Conservation (phyloP, 2,888 invertebrate species). For the Leptinotarsa rubiginosa region DNA sequence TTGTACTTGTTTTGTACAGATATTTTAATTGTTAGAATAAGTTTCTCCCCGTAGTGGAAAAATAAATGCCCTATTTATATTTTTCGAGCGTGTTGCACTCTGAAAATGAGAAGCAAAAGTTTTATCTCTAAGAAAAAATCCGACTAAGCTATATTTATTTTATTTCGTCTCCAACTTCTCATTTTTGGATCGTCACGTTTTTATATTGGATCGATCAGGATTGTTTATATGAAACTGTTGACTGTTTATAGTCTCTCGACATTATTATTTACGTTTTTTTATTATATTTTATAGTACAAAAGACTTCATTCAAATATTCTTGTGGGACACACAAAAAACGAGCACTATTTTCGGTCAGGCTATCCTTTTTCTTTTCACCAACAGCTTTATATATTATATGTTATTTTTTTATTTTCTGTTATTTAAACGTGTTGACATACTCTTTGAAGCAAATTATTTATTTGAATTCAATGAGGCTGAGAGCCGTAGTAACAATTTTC, state of each 20-base stretch:
- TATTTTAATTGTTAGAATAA: slow-evolving; percentile 51
- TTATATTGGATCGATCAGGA: slow-evolving; percentile 50
- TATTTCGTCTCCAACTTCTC: slow-evolving; percentile 39
- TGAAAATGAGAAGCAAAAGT: slow-evolving; percentile 45
- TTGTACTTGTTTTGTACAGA: slow-evolving; percentile 61
- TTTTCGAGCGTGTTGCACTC: slow-evolving; percentile 48
- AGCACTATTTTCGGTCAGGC: slow-evolving; percentile 41
- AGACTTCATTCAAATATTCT: slow-evolving; percentile 47
- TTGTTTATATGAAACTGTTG: slow-evolving; percentile 47
- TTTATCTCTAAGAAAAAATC: slow-evolving; percentile 22
- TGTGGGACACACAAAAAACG: slow-evolving; percentile 27
- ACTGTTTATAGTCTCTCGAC: slow-evolving; percentile 39
- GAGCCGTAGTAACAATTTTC: neutral
- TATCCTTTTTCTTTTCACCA: slow-evolving; percentile 32
- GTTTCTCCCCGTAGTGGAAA: slow-evolving; percentile 41
- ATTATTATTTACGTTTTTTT: slow-evolving; percentile 47
- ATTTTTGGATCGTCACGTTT: slow-evolving; percentile 30
- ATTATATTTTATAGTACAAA: slow-evolving; percentile 60
- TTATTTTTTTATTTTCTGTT: slow-evolving; percentile 35
- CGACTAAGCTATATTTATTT: slow-evolving; percentile 22
- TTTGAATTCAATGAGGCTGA: neutral
- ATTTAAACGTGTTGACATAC: slow-evolving; percentile 58
- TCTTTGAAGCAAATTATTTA: slow-evolving; percentile 38
- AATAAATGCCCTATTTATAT: slow-evolving; percentile 27
- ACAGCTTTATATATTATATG: slow-evolving; percentile 28